phyloP scores from a whole-genome alignment of 1,140 invertebrate genomes.

The Cotesia glomerata region DNA sequence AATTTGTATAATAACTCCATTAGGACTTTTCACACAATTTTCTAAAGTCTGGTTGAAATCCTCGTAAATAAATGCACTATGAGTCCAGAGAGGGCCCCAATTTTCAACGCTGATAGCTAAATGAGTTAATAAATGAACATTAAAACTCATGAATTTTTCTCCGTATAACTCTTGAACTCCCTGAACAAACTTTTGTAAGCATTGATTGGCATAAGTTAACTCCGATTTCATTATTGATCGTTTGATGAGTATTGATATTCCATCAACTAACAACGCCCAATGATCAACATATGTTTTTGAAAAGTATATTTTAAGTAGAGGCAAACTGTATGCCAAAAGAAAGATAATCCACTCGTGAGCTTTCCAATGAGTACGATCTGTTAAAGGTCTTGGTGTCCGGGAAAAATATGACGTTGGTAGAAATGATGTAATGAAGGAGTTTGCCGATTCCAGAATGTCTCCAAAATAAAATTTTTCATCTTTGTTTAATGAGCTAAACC shows the following conservation, averaged over 20 bases:
- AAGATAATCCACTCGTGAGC: conserved; percentile 44
- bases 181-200: conserved; percentile 35
- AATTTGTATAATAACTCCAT: conserved; percentile 11
- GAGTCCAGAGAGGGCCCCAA: conserved; percentile 36
- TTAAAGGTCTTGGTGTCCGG: conserved; percentile 36
- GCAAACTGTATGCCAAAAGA: conserved; percentile 39
- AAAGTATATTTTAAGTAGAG: conserved; percentile 30
- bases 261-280: conserved; percentile 39
- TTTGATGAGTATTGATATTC: conserved; percentile 34
- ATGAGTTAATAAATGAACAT: conserved; percentile 39
- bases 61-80: conserved; percentile 34
- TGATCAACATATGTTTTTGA: conserved; percentile 38
- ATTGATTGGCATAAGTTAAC: conserved; percentile 27
- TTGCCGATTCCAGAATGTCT: not conserved
- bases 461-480: conserved; percentile 30
- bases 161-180: conserved; percentile 36
- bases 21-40: conserved; percentile 28
- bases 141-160: conserved; percentile 33
- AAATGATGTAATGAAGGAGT: conserved; percentile 16
- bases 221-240: conserved; percentile 33
- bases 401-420: conserved; percentile 30
- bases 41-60: conserved; percentile 22
- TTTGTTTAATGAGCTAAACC: conserved; percentile 36
- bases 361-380: conserved; percentile 42
- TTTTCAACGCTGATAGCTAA: conserved; percentile 27